Evolutionary conservation across 92 coral and sea anemone species (phyloP).

Genomic region (Bergia puertoricense): DNA sequence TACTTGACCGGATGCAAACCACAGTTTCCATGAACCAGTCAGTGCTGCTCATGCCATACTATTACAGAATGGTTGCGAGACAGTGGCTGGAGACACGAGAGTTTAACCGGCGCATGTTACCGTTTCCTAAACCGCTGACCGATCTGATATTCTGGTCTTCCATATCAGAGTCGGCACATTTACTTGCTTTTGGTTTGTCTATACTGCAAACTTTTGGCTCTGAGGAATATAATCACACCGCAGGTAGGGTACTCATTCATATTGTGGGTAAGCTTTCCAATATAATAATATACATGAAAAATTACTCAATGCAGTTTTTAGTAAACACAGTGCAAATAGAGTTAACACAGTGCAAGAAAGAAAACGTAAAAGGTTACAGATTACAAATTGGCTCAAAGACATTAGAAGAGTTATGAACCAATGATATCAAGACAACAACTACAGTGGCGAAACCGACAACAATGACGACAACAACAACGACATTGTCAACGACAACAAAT

Average conservation of each 20-base stretch:
- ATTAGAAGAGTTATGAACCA: too few species aligned
- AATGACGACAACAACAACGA: too few species aligned
- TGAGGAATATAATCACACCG: background rate
- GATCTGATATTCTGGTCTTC: constrained; percentile 10
- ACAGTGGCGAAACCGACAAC: too few species aligned
- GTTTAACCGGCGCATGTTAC: background rate
- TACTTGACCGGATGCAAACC: background rate
- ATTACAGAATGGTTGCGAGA: constrained; percentile 15
- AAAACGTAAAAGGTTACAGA: too few species aligned
- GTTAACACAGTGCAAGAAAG: too few species aligned
- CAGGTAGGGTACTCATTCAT: background rate
- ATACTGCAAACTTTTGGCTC: background rate
- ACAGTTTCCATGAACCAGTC: background rate
- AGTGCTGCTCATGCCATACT: background rate
- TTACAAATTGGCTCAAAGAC: too few species aligned
- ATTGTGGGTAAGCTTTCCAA: too few species aligned
- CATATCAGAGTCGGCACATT: background rate
- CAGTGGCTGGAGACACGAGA: constrained; percentile 28
- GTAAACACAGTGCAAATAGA: too few species aligned
- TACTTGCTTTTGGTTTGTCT: constrained; percentile 3
- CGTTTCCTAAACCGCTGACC: background rate
- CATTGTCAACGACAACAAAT: too few species aligned
- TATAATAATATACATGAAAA: too few species aligned
- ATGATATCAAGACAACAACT: too few species aligned
- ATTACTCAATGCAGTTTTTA: too few species aligned